Evolutionary conservation across 2,888 invertebrate genomes (phyloP).

Genomic region (Drosophila kambysellisi): DNA sequence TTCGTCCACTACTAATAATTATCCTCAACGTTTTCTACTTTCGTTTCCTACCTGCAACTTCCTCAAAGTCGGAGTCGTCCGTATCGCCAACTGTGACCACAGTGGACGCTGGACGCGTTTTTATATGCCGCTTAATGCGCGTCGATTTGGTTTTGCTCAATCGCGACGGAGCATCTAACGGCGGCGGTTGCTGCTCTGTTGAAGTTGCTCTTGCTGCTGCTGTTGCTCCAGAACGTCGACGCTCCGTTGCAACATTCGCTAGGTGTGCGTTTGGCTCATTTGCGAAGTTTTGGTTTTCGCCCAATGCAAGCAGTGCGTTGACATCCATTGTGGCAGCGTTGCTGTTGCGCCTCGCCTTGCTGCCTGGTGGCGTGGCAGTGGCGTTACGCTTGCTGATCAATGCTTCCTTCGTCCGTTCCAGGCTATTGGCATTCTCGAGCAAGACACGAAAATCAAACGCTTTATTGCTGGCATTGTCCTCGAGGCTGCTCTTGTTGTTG

Average conservation of each 20-base stretch:
- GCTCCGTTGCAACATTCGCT: neutral
- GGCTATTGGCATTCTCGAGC: constrained; percentile 87
- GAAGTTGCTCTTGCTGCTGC: constrained; percentile 1
- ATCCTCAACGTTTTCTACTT: constrained; percentile 65
- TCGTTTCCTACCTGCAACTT: constrained; percentile 88
- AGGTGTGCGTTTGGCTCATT: constrained; percentile 50
- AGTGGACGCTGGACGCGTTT: constrained; percentile 80
- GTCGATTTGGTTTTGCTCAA: constrained; percentile 81
- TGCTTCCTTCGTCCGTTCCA: constrained; percentile 87
- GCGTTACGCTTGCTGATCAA: constrained; percentile 66
- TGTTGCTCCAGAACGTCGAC: constrained; percentile 27
- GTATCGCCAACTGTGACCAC: constrained; percentile 84
- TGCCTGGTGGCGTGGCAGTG: constrained; percentile 32
- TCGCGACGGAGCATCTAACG: constrained; percentile 66
- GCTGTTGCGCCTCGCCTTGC: constrained; percentile 19
- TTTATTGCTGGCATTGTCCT: constrained; percentile 59
- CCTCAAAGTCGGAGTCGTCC: constrained; percentile 90
- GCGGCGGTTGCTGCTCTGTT: constrained; percentile 59
- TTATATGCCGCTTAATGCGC: constrained; percentile 80
- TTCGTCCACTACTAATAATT: constrained; percentile 12
- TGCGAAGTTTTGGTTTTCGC: constrained; percentile 85
- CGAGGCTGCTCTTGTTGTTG: constrained; percentile 72
- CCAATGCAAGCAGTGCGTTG: constrained; percentile 88
- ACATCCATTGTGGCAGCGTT: constrained; percentile 86
- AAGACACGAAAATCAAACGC: constrained; percentile 85